phyloP scores from a whole-genome alignment of 1,140 invertebrate species.

The Medauroidea extradentata region DNA sequence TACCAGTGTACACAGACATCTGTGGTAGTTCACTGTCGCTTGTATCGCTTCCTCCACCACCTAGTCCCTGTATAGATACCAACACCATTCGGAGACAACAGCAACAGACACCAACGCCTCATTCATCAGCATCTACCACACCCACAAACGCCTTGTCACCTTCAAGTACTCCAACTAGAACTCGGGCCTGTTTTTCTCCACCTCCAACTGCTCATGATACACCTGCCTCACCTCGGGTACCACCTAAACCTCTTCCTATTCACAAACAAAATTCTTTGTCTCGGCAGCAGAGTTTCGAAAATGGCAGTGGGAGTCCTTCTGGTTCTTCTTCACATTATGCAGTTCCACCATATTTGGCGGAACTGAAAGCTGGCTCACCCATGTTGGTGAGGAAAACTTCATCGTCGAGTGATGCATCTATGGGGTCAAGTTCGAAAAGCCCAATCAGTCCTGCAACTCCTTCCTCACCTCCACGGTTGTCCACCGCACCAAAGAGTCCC shows the following conservation, averaged over 20 bases:
- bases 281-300: not conserved
- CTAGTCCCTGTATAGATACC: conserved; percentile 44
- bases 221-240: conserved; percentile 19
- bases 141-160: conserved; percentile 10
- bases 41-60: conserved; percentile 62
- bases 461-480: conserved; percentile 1
- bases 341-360: conserved; percentile 41
- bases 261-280: conserved; percentile 10
- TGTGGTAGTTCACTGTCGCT: conserved; percentile 62
- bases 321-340: conserved; percentile 20
- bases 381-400: conserved; percentile 2
- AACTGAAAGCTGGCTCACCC: conserved; percentile 40
- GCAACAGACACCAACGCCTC: conserved; percentile 30
- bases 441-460: conserved; percentile 2
- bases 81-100: conserved; percentile 42
- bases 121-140: conserved; percentile 31
- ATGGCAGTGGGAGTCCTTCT: conserved; percentile 17
- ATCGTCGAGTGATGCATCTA: not conserved
- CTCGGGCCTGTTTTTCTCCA: conserved; percentile 3
- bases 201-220: conserved; percentile 23
- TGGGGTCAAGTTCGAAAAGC: conserved; percentile 1
- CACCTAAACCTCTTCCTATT: conserved; percentile 9
- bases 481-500: conserved; percentile 18
- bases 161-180: not conserved
- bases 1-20: conserved; percentile 52